Evolutionary conservation across 2,888 invertebrate genomes (phyloP).

Genomic region (Paralinhomoeus sp.): DNA sequence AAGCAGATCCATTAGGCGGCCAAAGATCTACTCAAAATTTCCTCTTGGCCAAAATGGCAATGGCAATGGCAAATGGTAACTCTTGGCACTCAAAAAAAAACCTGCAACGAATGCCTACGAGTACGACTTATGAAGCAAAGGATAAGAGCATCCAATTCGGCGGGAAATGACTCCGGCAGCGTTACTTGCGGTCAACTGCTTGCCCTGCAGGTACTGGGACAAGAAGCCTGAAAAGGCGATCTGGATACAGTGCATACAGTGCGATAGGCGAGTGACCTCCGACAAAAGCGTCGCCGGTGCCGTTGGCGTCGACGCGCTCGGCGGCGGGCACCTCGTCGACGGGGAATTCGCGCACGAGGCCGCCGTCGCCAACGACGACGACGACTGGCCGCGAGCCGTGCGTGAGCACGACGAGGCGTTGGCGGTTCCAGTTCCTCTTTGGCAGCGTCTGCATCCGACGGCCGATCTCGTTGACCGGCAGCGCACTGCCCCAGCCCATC

Average conservation of each 20-base stretch:
- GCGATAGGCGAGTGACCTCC: constrained; percentile 40
- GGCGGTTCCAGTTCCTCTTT: constrained; percentile 45
- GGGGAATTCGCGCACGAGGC: constrained; percentile 38
- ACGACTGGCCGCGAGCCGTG: constrained; percentile 66
- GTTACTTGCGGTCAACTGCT: constrained; percentile 54
- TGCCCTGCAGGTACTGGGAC: constrained; percentile 51
- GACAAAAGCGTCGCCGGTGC: constrained; percentile 92
- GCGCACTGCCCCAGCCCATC: not conserved
- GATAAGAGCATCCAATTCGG: constrained; percentile 62
- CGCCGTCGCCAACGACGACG: constrained; percentile 38
- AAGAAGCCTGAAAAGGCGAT: constrained; percentile 45
- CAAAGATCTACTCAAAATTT: too few species aligned
- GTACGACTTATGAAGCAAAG: constrained; percentile 9
- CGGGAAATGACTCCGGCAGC: constrained; percentile 67
- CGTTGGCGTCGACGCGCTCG: constrained; percentile 81
- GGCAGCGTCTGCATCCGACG: constrained; percentile 44
- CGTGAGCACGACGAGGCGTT: constrained; percentile 65
- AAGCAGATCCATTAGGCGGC: too few species aligned
- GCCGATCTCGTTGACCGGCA: constrained; percentile 56
- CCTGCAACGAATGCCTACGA: too few species aligned
- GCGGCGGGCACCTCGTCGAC: constrained; percentile 42
- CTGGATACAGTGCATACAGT: not conserved
- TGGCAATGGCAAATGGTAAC: too few species aligned
- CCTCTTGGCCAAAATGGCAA: too few species aligned
- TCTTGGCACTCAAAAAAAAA: too few species aligned